These are phyloP conservation scores for Phenganax stokvisi DNA, from an alignment of 92 coral and sea anemone genomes.

Conservation along the genomic window DNA sequence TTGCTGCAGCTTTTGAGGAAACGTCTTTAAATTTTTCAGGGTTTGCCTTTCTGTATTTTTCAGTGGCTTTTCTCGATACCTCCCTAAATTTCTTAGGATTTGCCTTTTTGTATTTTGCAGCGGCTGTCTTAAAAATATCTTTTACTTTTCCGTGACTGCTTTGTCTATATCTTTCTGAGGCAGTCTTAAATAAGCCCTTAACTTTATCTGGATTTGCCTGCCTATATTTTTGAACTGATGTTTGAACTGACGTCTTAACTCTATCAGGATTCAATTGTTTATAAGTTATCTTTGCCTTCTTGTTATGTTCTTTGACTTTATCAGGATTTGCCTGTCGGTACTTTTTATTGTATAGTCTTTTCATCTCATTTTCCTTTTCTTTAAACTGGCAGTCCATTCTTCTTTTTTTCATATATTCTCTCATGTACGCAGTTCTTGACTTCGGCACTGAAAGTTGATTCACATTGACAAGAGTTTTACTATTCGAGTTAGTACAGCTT, in stretches of 20 bases:
- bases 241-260: not conserved
- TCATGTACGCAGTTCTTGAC: too few relatives aligned
- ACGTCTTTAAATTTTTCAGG: not conserved
- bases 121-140: constrained; percentile 4
- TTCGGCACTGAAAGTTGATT: not conserved
- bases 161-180: constrained; percentile 1
- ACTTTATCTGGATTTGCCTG: not conserved
- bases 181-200: too few relatives aligned
- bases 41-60: not conserved
- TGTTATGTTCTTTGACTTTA: too few relatives aligned
- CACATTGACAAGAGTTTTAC: not conserved
- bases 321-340: too few relatives aligned
- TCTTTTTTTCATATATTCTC: too few relatives aligned
- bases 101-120: not conserved
- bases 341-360: too few relatives aligned
- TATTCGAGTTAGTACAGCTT: not conserved
- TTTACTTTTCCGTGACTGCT: not conserved
- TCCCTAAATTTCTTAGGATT: not conserved
- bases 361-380: too few relatives aligned
- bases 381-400: too few relatives aligned
- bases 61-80: not conserved
- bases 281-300: too few relatives aligned
- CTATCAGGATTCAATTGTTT: too few relatives aligned
- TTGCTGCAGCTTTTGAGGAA: too few relatives aligned
- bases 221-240: not conserved